phyloP scores from a whole-genome alignment of 2,888 invertebrate genomes.

The Carterocephalus palaemon region DNA sequence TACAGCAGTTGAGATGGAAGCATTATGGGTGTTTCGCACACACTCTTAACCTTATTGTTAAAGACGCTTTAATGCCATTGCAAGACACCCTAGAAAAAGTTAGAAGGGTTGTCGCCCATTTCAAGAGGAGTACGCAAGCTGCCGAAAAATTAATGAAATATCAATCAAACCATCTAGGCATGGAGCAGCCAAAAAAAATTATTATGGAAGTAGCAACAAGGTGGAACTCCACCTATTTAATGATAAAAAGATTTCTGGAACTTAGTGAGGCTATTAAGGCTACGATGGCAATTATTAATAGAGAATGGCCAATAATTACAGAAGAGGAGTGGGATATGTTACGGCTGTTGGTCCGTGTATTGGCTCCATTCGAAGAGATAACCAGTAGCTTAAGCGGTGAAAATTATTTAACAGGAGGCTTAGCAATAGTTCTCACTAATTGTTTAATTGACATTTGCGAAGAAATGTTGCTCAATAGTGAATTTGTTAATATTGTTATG shows the following conservation, averaged over 20 bases:
- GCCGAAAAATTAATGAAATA: neutral
- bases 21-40: constrained; percentile 36
- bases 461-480: constrained; percentile 13
- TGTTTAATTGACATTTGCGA: constrained; percentile 30
- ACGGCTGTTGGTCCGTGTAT: neutral
- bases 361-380: constrained; percentile 10
- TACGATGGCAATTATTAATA: neutral
- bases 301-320: constrained; percentile 12
- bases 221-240: constrained; percentile 25
- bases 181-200: neutral
- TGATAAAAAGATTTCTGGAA: constrained; percentile 24
- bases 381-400: constrained; percentile 29
- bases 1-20: constrained; percentile 22
- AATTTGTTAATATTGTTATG: neutral
- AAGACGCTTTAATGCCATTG: constrained; percentile 26
- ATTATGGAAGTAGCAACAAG: constrained; percentile 16
- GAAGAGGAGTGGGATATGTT: constrained; percentile 3
- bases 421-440: constrained; percentile 27
- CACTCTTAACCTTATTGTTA: constrained; percentile 33
- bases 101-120: neutral
- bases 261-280: constrained; percentile 20
- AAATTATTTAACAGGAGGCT: constrained; percentile 31
- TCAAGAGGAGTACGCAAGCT: constrained; percentile 1
- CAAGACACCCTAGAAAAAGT: constrained; percentile 8
- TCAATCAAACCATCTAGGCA: neutral